Conservation (phyloP, 2,888 invertebrate species). For the Yponomeuta plumbellus region DNA sequence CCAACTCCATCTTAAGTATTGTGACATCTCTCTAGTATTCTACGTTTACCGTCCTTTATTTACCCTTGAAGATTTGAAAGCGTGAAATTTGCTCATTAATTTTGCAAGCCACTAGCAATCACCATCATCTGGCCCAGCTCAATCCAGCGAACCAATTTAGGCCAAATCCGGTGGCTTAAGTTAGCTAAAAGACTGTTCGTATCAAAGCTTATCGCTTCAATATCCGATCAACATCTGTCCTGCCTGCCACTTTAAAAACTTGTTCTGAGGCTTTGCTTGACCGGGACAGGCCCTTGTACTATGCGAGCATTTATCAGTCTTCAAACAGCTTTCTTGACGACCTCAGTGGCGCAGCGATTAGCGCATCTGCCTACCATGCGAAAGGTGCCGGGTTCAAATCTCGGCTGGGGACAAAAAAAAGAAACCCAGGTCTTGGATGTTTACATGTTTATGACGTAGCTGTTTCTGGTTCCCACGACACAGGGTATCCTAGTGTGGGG, state of each 20-base stretch:
- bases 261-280: slow-evolving; percentile 3
- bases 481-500: no score
- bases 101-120: neutral
- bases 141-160: neutral
- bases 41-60: no score
- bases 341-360: no score
- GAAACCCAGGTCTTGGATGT: no score
- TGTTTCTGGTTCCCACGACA: no score
- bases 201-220: slow-evolving; percentile 2
- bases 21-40: no score
- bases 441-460: no score
- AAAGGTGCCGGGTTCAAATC: no score
- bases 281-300: neutral
- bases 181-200: neutral
- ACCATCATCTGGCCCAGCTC: neutral
- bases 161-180: neutral
- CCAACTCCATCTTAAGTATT: no score
- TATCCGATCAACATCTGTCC: slow-evolving; percentile 15
- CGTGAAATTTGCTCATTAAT: neutral
- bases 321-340: neutral
- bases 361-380: no score
- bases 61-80: neutral
- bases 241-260: slow-evolving; percentile 10
- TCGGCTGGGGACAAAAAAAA: no score
- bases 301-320: neutral